phyloP scores from a whole-genome alignment of 1,140 invertebrate genomes.

The Drosophila mayri region DNA sequence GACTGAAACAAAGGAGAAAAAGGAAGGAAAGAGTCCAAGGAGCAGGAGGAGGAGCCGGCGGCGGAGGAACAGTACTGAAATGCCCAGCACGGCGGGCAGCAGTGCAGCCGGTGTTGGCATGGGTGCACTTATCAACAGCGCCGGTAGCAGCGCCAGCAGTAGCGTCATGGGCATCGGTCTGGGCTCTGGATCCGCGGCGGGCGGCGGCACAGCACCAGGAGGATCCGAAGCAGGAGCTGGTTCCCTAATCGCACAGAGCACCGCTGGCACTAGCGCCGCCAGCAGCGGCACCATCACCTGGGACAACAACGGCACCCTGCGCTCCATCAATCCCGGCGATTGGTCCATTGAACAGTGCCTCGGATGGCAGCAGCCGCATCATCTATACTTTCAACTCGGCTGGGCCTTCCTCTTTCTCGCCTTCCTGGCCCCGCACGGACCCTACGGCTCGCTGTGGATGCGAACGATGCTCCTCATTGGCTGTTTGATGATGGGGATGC shows the following conservation, averaged over 20 bases:
- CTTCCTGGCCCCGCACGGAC: conserved; percentile 91
- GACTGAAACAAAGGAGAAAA: conserved; percentile 24
- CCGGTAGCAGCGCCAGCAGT: conserved; percentile 56
- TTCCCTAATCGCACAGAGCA: conserved; percentile 68
- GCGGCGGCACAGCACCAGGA: conserved; percentile 5
- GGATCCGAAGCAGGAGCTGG: conserved; percentile 52
- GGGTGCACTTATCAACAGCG: conserved; percentile 64
- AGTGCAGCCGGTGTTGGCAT: conserved; percentile 65
- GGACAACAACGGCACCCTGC: conserved; percentile 83
- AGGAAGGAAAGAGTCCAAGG: not conserved
- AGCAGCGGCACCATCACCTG: conserved; percentile 77
- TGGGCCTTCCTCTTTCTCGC: conserved; percentile 93
- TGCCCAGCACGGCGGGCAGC: conserved; percentile 67
- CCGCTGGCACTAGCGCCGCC: conserved; percentile 66
- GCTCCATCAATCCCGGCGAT: conserved; percentile 79
- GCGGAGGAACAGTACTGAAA: conserved; percentile 8
- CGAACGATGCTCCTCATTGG: conserved; percentile 91
- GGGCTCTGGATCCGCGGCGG: conserved; percentile 11
- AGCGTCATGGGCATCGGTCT: conserved; percentile 56
- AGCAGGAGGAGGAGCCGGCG: not conserved
- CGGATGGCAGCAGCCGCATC: conserved; percentile 88
- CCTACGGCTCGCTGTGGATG: conserved; percentile 92
- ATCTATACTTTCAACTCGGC: conserved; percentile 93
- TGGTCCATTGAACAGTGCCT: conserved; percentile 86
- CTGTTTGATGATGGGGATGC: conserved; percentile 91